A percentile compares a stretch with the other conserved stretches of the same genome.
Conservation (phyloP, 2,888 invertebrate genomes). For the Ligdia adustata region DNA sequence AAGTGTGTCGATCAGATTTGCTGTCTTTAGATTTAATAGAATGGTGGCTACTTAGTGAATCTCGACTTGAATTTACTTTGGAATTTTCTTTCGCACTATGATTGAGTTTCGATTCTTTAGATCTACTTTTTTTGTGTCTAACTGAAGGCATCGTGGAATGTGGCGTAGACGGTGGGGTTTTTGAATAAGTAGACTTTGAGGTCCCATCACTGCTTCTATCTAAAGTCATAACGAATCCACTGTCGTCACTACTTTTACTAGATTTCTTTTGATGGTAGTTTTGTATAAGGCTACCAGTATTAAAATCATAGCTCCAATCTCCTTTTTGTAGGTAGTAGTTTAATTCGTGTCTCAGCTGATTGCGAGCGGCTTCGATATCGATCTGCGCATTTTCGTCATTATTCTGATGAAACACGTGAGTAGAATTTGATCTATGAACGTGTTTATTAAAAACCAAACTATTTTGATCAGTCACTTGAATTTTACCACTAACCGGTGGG, state of each 20-base stretch:
- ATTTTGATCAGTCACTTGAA: constrained; percentile 79
- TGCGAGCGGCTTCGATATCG: constrained; percentile 75
- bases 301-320: constrained; percentile 79
- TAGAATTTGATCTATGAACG: constrained; percentile 86
- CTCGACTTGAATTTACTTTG: constrained; percentile 76
- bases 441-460: constrained; percentile 79
- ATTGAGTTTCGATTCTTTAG: constrained; percentile 75
- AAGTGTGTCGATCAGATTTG: constrained; percentile 75
- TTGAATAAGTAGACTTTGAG: constrained; percentile 77
- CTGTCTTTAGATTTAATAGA: constrained; percentile 78
- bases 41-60: constrained; percentile 80
- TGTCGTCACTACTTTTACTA: constrained; percentile 79
- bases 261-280: constrained; percentile 81
- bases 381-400: constrained; percentile 68
- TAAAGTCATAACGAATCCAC: constrained; percentile 79
- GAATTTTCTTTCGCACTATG: constrained; percentile 65
- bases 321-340: constrained; percentile 80
- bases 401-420: constrained; percentile 82
- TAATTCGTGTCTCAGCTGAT: constrained; percentile 75
- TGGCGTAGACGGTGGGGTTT: constrained; percentile 77
- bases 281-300: constrained; percentile 77
- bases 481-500: constrained; percentile 84
- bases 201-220: constrained; percentile 80
- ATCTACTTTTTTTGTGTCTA: constrained; percentile 76
- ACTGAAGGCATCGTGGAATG: constrained; percentile 76